These are phyloP conservation scores for Xyrichtys novacula DNA, from an alignment of 2,797 vertebrate genomes.

Conservation along the genomic window DNA sequence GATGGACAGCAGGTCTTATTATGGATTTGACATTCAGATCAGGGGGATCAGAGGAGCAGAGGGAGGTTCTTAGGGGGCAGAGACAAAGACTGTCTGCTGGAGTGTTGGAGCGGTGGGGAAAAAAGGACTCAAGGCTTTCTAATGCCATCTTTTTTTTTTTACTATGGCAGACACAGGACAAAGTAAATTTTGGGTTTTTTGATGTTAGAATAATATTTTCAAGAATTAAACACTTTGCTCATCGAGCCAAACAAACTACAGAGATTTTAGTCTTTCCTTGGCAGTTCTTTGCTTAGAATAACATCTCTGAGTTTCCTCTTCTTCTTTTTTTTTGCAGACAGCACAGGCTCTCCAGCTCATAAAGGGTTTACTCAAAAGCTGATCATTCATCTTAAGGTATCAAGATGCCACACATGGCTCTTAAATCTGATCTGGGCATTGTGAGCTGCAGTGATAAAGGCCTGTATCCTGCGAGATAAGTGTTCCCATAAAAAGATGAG, in stretches of 20 bases:
- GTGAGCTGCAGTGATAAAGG: slow-evolving; percentile 47
- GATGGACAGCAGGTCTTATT: slow-evolving; percentile 57
- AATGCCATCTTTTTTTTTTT: no score
- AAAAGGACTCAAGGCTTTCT: slow-evolving; percentile 10
- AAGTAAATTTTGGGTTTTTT: no score
- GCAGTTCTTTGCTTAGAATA: not conserved
- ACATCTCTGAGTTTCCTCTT: not conserved
- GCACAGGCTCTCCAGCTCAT: slow-evolving; percentile 1
- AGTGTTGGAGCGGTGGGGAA: not conserved
- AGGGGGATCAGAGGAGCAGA: slow-evolving; percentile 38
- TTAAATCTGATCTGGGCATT: slow-evolving; percentile 53
- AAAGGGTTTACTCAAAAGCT: slow-evolving; percentile 20
- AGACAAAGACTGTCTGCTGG: slow-evolving; percentile 21
- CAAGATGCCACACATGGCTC: slow-evolving; percentile 35
- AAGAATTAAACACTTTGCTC: no score
- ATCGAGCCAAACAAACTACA: no score
- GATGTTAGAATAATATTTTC: no score
- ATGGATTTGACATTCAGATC: slow-evolving; percentile 67
- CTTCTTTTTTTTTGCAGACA: not conserved
- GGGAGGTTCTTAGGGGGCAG: slow-evolving; percentile 16
- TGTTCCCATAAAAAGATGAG: slow-evolving; percentile 52
- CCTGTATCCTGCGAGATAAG: slow-evolving; percentile 37
- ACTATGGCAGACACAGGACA: no score
- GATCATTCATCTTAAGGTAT: slow-evolving; percentile 51
- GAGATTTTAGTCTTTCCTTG: no score